These are phyloP conservation scores for Pseudomyrmex concolor DNA, from an alignment of 1,140 invertebrate genomes.

Conservation along the genomic window DNA sequence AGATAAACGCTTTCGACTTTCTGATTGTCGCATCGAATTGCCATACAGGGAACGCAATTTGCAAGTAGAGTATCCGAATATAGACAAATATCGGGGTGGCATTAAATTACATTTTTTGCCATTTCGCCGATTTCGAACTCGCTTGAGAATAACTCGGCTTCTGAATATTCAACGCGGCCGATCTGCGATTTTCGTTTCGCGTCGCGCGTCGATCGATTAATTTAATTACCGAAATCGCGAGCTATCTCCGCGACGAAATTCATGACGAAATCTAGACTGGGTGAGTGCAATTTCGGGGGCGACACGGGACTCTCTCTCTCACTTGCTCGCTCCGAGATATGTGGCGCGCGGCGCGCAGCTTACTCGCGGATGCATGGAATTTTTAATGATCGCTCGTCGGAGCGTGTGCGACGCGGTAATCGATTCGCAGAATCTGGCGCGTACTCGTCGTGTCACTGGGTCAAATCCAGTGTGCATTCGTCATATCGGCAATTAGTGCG, in stretches of 20 bases:
- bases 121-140: background rate
- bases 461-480: conserved; percentile 68
- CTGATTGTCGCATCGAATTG: too few species aligned
- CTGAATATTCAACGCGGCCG: conserved; percentile 24
- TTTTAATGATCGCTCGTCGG: conserved; percentile 69
- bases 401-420: conserved; percentile 41
- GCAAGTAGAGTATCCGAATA: conserved; percentile 3
- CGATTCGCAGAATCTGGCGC: conserved; percentile 67
- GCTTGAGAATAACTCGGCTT: background rate
- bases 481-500: conserved; percentile 71
- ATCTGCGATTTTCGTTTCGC: conserved; percentile 9
- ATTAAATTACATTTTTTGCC: conserved; percentile 2
- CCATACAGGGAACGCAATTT: too few species aligned
- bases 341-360: conserved; percentile 54
- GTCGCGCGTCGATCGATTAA: conserved; percentile 35
- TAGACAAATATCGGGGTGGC: too few species aligned
- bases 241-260: conserved; percentile 32
- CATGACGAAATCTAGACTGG: conserved; percentile 45
- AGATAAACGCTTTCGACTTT: conserved; percentile 27
- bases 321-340: conserved; percentile 8
- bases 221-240: conserved; percentile 61
- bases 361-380: conserved; percentile 76
- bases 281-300: conserved; percentile 60
- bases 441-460: conserved; percentile 66
- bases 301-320: background rate